Evolutionary conservation across 35 echinoderm and acorn worm genomes (phyloP).

Genomic region (Eucidaris tribuloides): DNA sequence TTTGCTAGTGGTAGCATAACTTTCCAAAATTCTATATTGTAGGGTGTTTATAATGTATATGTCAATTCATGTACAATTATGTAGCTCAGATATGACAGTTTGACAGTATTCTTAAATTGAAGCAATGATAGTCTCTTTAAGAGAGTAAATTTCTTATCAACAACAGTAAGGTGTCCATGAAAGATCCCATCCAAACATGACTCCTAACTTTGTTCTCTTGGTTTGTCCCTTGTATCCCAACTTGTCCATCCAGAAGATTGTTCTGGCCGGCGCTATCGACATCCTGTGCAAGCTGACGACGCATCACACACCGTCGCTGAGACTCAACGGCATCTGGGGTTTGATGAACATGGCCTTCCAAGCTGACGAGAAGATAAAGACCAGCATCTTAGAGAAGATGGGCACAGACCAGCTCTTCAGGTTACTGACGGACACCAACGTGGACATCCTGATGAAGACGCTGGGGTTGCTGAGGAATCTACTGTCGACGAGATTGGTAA

Average conservation of each 20-base stretch:
- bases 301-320: constrained; percentile 56
- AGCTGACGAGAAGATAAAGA: constrained; percentile 93
- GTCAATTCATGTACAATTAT: no score
- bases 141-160: no score
- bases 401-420: constrained; percentile 91
- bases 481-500: constrained; percentile 91
- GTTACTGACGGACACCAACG: constrained; percentile 86
- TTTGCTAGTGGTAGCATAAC: no score
- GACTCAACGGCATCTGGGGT: constrained; percentile 97
- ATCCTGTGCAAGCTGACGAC: constrained; percentile 84
- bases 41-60: no score
- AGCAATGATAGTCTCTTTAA: no score
- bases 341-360: constrained; percentile 99
- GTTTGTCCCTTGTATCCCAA: no score
- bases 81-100: no score
- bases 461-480: constrained; percentile 92
- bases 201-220: no score
- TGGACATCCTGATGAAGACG: constrained; percentile 97
- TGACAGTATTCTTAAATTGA: no score
- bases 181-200: no score
- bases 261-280: constrained; percentile 82
- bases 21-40: no score
- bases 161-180: no score
- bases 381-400: constrained; percentile 61
- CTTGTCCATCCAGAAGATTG: constrained; percentile 97